Conservation (phyloP, 2,113 vertebrate species). For the Leptocoma aspasia region DNA sequence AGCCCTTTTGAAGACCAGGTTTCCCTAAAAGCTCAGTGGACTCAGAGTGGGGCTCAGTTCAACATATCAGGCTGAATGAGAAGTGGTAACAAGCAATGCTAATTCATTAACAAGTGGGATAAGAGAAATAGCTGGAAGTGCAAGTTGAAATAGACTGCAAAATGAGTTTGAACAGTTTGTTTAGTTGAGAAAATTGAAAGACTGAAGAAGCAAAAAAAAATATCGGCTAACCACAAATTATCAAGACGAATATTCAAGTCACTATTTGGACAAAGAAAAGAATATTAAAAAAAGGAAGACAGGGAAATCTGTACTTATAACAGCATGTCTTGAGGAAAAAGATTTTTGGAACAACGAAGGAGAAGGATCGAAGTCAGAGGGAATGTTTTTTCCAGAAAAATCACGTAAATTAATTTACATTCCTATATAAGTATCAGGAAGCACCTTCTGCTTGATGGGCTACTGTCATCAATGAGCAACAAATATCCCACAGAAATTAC, state of each 20-base stretch:
- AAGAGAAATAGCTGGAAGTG: neutral
- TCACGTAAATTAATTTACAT: neutral
- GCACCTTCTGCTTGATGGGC: neutral
- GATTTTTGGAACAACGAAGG: neutral
- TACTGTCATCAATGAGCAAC: neutral
- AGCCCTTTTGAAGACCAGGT: neutral
- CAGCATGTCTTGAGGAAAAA: neutral
- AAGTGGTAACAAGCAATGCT: neutral
- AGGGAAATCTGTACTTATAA: neutral
- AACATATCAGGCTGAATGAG: neutral
- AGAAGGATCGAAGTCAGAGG: neutral
- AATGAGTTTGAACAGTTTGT: neutral
- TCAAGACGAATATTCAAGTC: neutral
- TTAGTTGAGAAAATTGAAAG: neutral
- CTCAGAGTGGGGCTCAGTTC: neutral
- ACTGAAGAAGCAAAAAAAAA: neutral
- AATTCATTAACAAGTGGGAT: neutral
- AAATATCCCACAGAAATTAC: neutral
- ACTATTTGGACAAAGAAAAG: neutral
- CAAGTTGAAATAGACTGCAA: neutral
- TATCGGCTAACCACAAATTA: neutral
- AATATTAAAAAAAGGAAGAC: neutral
- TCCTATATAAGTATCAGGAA: neutral
- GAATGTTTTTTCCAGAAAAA: neutral
- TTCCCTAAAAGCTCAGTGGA: neutral